Evolutionary conservation across 2,888 invertebrate species (phyloP), one percentile per base, ranked within the genome.

Genomic region (Notodromas monacha): DNA sequence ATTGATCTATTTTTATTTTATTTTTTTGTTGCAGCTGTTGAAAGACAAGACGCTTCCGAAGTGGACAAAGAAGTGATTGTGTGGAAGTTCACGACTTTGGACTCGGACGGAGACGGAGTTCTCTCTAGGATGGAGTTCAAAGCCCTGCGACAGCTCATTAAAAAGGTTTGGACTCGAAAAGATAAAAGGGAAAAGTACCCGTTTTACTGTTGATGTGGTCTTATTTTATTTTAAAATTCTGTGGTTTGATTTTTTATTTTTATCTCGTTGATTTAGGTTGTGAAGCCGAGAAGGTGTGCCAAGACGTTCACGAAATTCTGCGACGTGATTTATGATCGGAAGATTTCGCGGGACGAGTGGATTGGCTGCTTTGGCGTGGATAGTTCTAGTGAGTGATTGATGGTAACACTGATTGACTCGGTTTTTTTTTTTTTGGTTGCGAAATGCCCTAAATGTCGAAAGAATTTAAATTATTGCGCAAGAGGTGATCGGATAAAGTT

Each of bases 281-380:
- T 21, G n/a, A 21, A 21, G 21, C 21, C 21, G 6, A 6, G 21
- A 8, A 6, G 21, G 8, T 21, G 21, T 21, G 21, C 21, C 8
- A 21, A 21, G n/a, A 8, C 21, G 8, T 21, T 21, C 8, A 21
- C n/a, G 21, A 6, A n/a, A 21, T 21, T 8, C 21, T 21, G 21
- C n/a, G 21, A 21, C n/a, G 68, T 66, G 35, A 76, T 86, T 50
- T 68, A 68, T 41, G 77, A 84, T 50, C 65, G 68, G 39, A 68
- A 65, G 47, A 74, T 89, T 45, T 74, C 73, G 38, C 61, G 73
- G 48, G 68, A 72, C 1, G 86, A 89, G 49, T 86, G 86, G 86
- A 57, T 73, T 40, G 68, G 68, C 35, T 86, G 86, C 45, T 52
- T 79, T n/a, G n/a, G n/a, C n/a, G n/a, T n/a, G n/a, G n/a, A n/a